Base-by-base conservation (phyloP, 2,888 invertebrate genomes). In the Leptopterna dolabrata region DNA sequence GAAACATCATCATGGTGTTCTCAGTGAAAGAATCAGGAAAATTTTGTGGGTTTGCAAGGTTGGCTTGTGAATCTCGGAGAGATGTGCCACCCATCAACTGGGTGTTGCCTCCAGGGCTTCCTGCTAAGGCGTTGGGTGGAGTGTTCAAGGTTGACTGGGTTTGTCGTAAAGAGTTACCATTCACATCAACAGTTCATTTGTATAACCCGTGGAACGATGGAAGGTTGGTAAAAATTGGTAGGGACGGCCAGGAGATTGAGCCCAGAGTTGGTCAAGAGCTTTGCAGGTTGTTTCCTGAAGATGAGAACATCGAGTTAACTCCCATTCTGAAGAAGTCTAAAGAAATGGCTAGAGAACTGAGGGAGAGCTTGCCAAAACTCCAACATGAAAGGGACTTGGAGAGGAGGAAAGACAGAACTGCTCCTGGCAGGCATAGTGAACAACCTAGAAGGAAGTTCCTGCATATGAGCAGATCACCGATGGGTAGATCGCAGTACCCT, bases 151-250 rank as follows among this genome's bases (percentile, higher is more conserved):
- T 99, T 11, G 98, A 99, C 92, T 99, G 99, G 99, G 96, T 99
- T 90, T 98, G 97, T 91, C 95, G 98, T 91, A 97, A 97, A 91
- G 99, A 99, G 92, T 93, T 99, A 89, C 95, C 98, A 1, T 99
- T 99, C 91, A 96, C 95, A 90, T 96, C 96, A 91, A 98, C 98
- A 0, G 94, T 96, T 90, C 98, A 99, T 92, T 93, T 99, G 88
- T 97, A 97, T 91, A 99, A 99, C 93, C 96, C 97, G 6, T 99
- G 98, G 98, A 99, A 99, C 93, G 98, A 99, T 91, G 97, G 98
- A 76, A 98, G 98, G 92, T 98, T 98, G 87, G 99, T 99, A 0
- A 99, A 99, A 94, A 99, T 99, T 91, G 99, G 98, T n/a, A 94
- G 99, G 89, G 99, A 99, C 93, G 99, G 99, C 0, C 96, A 99